Percentiles rank a stretch among this genome's conserved stretches.
Conservation (phyloP, 2,113 vertebrate genomes). For the Cochlearius cochlearius region DNA sequence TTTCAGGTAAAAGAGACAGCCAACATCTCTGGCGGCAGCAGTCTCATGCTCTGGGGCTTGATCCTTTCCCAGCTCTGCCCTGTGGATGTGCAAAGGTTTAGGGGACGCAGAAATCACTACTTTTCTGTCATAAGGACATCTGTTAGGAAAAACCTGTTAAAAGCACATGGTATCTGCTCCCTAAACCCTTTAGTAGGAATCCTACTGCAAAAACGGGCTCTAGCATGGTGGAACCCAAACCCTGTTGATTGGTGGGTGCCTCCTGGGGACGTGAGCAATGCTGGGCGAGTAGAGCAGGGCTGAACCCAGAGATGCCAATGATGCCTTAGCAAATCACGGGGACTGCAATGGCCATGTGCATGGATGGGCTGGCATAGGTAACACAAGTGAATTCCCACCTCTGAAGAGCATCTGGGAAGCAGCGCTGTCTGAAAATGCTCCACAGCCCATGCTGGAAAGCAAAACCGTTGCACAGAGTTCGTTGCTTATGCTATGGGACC, state of each 20-base stretch:
- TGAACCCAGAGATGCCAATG: background rate
- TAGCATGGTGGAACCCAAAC: background rate
- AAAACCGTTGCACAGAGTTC: background rate
- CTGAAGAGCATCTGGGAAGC: background rate
- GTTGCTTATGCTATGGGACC: background rate
- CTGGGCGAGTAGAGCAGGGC: background rate
- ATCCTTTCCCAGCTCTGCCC: background rate
- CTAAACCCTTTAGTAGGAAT: background rate
- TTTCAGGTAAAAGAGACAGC: background rate
- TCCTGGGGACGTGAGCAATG: background rate
- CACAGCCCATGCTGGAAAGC: background rate
- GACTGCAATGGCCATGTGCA: background rate
- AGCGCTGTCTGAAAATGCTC: background rate
- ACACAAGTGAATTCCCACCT: background rate
- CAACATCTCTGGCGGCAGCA: background rate
- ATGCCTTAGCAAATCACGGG: background rate
- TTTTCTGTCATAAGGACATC: background rate
- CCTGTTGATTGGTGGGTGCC: background rate
- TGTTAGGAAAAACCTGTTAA: background rate
- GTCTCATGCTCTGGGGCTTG: background rate
- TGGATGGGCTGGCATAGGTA: background rate
- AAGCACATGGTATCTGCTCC: background rate
- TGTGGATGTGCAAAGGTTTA: background rate
- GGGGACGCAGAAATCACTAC: background rate
- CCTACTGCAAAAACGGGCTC: background rate